Conservation (phyloP, 1,140 invertebrate genomes). For the Dinoponera quadriceps region DNA sequence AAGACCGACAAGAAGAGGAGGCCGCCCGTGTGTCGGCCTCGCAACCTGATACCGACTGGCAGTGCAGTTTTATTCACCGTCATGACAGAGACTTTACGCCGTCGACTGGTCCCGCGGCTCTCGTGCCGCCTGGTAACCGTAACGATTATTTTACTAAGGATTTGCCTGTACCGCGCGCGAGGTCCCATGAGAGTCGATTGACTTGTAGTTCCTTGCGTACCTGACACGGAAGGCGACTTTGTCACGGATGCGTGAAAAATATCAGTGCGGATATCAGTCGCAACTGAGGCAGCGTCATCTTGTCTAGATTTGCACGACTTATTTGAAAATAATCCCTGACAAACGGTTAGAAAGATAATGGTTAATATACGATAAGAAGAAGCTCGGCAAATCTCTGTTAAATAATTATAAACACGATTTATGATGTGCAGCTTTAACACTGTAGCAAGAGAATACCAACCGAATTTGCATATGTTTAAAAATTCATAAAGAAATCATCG, state of each 20-base stretch:
- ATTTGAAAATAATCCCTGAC: too few relatives aligned
- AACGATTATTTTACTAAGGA: conserved; percentile 25
- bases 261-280: too few relatives aligned
- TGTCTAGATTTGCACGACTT: too few relatives aligned
- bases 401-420: too few relatives aligned
- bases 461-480: too few relatives aligned
- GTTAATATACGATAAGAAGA: too few relatives aligned
- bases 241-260: not conserved
- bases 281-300: too few relatives aligned
- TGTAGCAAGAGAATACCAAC: too few relatives aligned
- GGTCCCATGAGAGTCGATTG: not conserved
- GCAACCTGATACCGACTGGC: conserved; percentile 71
- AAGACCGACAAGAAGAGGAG: conserved; percentile 67
- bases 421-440: too few relatives aligned
- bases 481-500: too few relatives aligned
- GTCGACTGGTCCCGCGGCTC: not conserved
- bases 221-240: not conserved
- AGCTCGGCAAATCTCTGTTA: too few relatives aligned
- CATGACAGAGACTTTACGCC: conserved; percentile 35
- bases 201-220: not conserved
- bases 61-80: conserved; percentile 65
- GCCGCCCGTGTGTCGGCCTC: conserved; percentile 69
- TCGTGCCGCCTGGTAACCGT: conserved; percentile 7
- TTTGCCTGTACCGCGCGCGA: not conserved
- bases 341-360: too few relatives aligned